Conservation (phyloP, 2,888 invertebrate species). For the Fissipunctia ypsillon region DNA sequence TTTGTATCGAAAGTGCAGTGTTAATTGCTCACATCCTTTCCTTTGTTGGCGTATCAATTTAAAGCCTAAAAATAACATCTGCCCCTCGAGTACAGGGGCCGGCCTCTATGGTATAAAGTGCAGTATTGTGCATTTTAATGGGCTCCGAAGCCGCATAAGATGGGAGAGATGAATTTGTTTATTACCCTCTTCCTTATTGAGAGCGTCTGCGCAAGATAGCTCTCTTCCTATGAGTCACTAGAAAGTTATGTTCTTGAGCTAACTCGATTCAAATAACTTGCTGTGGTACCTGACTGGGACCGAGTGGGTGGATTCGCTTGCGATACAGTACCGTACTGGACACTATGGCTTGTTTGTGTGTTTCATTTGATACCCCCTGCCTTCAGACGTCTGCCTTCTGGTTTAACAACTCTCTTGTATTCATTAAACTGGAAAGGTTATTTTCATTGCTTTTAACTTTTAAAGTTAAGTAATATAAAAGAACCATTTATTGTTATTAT, state of each 20-base stretch:
- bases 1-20: constrained; percentile 83
- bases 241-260: constrained; percentile 88
- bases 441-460: constrained; percentile 31
- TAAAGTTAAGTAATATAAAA: constrained; percentile 38
- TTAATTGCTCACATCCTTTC: constrained; percentile 89
- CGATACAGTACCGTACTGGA: constrained; percentile 54
- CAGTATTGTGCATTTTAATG: constrained; percentile 90
- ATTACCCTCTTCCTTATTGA: constrained; percentile 91
- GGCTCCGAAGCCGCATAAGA: constrained; percentile 87
- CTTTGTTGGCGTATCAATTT: constrained; percentile 89
- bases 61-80: constrained; percentile 86
- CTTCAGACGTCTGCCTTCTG: constrained; percentile 35
- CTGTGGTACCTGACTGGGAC: constrained; percentile 74
- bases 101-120: constrained; percentile 85
- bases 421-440: constrained; percentile 34
- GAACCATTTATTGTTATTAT: constrained; percentile 52
- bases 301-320: constrained; percentile 67
- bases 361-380: constrained; percentile 50
- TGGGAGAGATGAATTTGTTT: constrained; percentile 90
- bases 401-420: constrained; percentile 46
- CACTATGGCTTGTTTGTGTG: constrained; percentile 62
- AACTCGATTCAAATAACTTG: constrained; percentile 86
- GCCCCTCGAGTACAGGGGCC: constrained; percentile 82
- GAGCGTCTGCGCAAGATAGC: constrained; percentile 89
- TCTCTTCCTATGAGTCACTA: constrained; percentile 91